These are phyloP conservation scores for Tinea semifulvella DNA, from an alignment of 2,888 invertebrate genomes.

Conservation along the genomic window DNA sequence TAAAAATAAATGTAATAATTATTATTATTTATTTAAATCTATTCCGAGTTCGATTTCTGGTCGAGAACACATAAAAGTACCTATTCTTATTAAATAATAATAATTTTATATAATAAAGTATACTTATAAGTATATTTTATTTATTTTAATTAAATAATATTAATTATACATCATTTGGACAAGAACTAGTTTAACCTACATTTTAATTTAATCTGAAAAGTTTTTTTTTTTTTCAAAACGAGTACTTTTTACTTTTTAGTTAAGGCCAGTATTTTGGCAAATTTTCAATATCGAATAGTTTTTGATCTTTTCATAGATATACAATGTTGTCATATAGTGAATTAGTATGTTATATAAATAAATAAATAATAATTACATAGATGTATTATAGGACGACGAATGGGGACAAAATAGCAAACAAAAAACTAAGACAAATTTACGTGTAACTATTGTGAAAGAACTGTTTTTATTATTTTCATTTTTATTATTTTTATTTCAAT, in stretches of 20 bases:
- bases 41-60: no score
- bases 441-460: slow-evolving; percentile 61
- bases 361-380: slow-evolving; percentile 10
- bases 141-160: not conserved
- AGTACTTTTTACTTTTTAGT: slow-evolving; percentile 1
- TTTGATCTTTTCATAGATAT: slow-evolving; percentile 1
- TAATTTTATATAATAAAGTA: no score
- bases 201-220: slow-evolving; percentile 3
- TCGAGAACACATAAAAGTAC: no score
- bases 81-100: no score
- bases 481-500: slow-evolving; percentile 68
- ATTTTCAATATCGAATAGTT: not conserved
- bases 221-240: slow-evolving; percentile 4
- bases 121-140: no score
- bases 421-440: slow-evolving; percentile 62
- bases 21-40: no score
- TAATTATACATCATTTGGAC: slow-evolving; percentile 31
- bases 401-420: slow-evolving; percentile 48
- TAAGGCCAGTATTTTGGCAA: not conserved
- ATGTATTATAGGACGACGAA: slow-evolving; percentile 25
- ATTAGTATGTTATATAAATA: slow-evolving; percentile 6
- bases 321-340: not conserved
- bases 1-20: no score
- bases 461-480: slow-evolving; percentile 68
- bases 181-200: slow-evolving; percentile 26